These are phyloP conservation scores for Rhagonycha lutea DNA, from an alignment of 2,888 invertebrate species.

Conservation along the genomic window DNA sequence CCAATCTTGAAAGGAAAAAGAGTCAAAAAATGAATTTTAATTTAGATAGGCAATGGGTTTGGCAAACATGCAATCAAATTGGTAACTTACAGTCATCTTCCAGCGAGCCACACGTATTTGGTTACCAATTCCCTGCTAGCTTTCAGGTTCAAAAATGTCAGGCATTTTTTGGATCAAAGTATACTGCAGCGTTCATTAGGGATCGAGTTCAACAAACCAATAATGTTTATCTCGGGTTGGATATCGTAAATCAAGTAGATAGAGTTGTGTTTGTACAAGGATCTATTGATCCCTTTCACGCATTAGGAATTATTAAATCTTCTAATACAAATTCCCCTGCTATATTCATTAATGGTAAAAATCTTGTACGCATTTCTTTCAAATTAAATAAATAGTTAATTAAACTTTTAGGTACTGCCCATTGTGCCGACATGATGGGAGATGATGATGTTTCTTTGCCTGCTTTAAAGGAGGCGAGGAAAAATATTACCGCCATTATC, in stretches of 20 bases:
- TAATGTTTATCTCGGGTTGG: neutral
- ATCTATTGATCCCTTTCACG: neutral
- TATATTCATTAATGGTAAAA: neutral
- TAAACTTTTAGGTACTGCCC: conserved; percentile 75
- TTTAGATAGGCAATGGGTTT: conserved; percentile 2
- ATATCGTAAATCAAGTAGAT: neutral
- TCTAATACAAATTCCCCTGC: neutral
- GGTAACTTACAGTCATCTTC: neutral
- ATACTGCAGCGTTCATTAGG: neutral
- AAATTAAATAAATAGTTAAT: conserved; percentile 7
- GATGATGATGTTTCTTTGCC: conserved; percentile 38
- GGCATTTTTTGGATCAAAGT: neutral
- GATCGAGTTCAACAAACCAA: neutral
- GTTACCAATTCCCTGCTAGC: neutral
- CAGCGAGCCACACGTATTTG: neutral
- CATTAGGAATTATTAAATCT: neutral
- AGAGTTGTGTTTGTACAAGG: neutral
- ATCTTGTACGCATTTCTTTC: neutral
- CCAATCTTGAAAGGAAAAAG: no score
- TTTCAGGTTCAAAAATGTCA: neutral
- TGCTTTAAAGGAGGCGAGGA: no score
- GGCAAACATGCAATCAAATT: neutral
- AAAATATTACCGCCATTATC: no score
- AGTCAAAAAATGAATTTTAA: no score
- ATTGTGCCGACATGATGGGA: conserved; percentile 94